phyloP scores from a whole-genome alignment of 2,797 vertebrate genomes.

The Triplophysa bombifrons region DNA sequence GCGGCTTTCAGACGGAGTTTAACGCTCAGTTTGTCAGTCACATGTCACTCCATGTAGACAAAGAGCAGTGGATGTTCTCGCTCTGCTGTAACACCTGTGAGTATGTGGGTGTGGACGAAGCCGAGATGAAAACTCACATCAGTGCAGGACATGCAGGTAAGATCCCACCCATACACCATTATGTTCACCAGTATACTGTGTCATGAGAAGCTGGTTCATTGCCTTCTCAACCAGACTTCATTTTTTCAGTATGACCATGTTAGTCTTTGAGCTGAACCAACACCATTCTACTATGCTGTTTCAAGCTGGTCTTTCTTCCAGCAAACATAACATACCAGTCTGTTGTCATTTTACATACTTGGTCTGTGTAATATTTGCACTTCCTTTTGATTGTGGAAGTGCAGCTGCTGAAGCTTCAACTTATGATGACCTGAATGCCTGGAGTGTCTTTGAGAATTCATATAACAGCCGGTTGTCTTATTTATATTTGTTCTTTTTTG shows the following conservation, averaged over 20 bases:
- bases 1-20: slow-evolving; percentile 98
- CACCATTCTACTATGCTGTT: background rate
- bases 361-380: slow-evolving; percentile 10
- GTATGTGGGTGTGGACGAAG: slow-evolving; percentile 96
- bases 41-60: slow-evolving; percentile 99
- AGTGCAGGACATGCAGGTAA: slow-evolving; percentile 91
- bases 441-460: background rate
- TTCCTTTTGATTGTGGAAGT: slow-evolving; percentile 11
- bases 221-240: too few relatives aligned
- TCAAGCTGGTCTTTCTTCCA: background rate
- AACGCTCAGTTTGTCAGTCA: slow-evolving; percentile 99
- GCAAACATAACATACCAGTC: background rate
- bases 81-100: slow-evolving; percentile 95
- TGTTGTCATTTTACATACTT: slow-evolving; percentile 20
- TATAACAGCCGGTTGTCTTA: background rate
- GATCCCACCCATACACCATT: background rate
- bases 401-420: slow-evolving; percentile 2
- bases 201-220: background rate
- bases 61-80: slow-evolving; percentile 99
- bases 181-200: background rate
- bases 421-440: background rate
- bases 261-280: too few relatives aligned
- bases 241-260: too few relatives aligned
- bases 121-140: slow-evolving; percentile 93
- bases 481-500: slow-evolving; percentile 8